Conservation (phyloP, 2,888 invertebrate species). For the Torymus aiolomorphi region DNA sequence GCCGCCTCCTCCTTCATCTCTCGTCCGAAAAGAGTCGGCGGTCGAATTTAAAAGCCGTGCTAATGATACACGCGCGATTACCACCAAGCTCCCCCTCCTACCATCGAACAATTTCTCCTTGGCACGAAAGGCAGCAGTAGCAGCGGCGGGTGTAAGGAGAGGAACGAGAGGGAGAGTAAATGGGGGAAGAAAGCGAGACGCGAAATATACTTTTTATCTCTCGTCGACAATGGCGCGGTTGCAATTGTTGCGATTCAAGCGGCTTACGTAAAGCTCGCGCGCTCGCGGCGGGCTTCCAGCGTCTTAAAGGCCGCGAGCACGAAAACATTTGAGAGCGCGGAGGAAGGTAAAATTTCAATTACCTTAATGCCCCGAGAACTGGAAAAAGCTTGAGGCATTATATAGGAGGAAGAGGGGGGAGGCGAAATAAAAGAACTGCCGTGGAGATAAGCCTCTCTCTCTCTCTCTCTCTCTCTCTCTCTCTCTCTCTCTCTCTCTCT, state of each 20-base stretch:
- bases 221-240: conserved; percentile 16
- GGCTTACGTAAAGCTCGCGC: conserved; percentile 22
- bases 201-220: conserved; percentile 19
- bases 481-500: background rate
- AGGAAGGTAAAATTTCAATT: conserved; percentile 53
- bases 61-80: conserved; percentile 33
- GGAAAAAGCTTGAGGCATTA: conserved; percentile 31
- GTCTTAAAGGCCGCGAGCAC: conserved; percentile 25
- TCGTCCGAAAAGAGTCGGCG: background rate
- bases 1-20: background rate
- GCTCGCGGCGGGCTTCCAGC: background rate
- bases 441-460: conserved; percentile 43
- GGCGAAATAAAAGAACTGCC: conserved; percentile 40
- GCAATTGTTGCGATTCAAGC: conserved; percentile 46
- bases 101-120: conserved; percentile 17
- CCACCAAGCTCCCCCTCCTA: background rate
- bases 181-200: background rate
- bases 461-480: background rate
- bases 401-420: background rate
- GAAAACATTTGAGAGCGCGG: conserved; percentile 30
- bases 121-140: background rate
- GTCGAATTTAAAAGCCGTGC: background rate
- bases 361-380: conserved; percentile 47
- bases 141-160: background rate
- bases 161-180: background rate